Evolutionary conservation across 2,888 invertebrate genomes (phyloP), one percentile per base, ranked within the genome.

Genomic region (Sturmia bella): DNA sequence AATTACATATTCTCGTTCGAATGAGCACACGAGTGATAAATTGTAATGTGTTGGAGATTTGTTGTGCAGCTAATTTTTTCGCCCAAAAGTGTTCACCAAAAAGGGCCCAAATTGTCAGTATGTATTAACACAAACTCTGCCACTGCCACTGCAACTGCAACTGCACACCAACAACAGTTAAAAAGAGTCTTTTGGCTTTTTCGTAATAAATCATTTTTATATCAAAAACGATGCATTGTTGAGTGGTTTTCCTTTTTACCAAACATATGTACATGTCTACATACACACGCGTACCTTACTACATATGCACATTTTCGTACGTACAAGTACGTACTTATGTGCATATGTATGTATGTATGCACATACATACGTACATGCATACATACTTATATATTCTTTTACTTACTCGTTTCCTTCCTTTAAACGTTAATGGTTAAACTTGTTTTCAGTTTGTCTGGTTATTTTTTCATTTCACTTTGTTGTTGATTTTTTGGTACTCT

Each of bases 371-470:
- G 32, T 52, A 48, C 37, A 48, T 50, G 21, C 13, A 2, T 13
- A 50, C 52, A 24, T 12, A 24, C 3, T 9, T n/a, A 50, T 68
- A 9, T 59, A 11, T 43, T 19, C 17, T 48, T 64, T 59, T 15
- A 12, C 45, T 52, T 43, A 15, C 59, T 66, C n/a, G n/a, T n/a
- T n/a, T n/a, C n/a, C n/a, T 76, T 66, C 80, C 75, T 70, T 75
- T 75, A 75, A 70, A 45, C 73, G 69, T 64, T 50, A 75, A 70
- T 39, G 68, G 69, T 64, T 50, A 77, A 82, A 73, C 81, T 69
- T 77, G 77, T 76, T 76, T 77, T 69, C 54, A 48, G 57, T 52
- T 63, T 68, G 72, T 24, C 63, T 72, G 48, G 17, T 57, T 32
- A 17, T 17, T 80, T 57, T 80, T 80, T 80, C 75, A 50, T 80